Percentiles rank a stretch among this genome's conserved stretches.
Evolutionary conservation across 2,113 vertebrate genomes (phyloP).

Genomic region (Xyliphius kryptos): DNA sequence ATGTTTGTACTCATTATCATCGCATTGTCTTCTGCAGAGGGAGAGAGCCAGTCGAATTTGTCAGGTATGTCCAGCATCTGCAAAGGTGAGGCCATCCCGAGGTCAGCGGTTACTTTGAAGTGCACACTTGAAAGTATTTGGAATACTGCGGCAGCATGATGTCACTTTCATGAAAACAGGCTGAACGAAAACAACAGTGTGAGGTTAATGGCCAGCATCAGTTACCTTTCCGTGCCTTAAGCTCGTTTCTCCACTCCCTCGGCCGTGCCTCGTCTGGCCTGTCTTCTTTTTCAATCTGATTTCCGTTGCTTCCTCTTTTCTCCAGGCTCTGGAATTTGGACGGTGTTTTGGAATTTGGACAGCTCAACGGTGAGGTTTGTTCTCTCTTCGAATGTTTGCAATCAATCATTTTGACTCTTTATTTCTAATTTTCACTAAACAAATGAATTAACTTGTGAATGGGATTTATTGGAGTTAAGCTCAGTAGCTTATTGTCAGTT

Average conservation of each 20-base stretch:
- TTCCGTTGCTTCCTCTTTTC: constrained; percentile 30
- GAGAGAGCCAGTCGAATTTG: not conserved
- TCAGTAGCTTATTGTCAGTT: constrained; percentile 1
- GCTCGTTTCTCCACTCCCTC: constrained; percentile 27
- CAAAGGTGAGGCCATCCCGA: constrained; percentile 18
- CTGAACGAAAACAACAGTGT: constrained; percentile 38
- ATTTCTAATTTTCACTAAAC: constrained; percentile 8
- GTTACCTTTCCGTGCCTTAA: constrained; percentile 37
- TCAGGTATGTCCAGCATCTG: constrained; percentile 28
- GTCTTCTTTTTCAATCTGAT: constrained; percentile 21
- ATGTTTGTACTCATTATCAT: constrained; percentile 27
- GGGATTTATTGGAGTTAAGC: constrained; percentile 8
- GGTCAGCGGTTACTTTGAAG: constrained; percentile 42
- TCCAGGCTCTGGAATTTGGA: constrained; percentile 22
- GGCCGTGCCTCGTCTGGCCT: not conserved
- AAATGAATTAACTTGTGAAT: not conserved
- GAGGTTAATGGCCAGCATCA: constrained; percentile 43
- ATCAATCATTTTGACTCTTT: constrained; percentile 1
- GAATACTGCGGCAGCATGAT: constrained; percentile 38
- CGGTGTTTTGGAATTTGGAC: constrained; percentile 16
- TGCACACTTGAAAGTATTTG: constrained; percentile 29
- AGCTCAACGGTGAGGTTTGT: not conserved
- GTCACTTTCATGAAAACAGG: constrained; percentile 45
- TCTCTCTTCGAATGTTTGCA: constrained; percentile 2
- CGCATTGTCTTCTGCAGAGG: constrained; percentile 7